Evolutionary conservation across 1,140 invertebrate species (phyloP), one percentile per base, ranked within the genome.

Genomic region (Lutraria rhynchaena): DNA sequence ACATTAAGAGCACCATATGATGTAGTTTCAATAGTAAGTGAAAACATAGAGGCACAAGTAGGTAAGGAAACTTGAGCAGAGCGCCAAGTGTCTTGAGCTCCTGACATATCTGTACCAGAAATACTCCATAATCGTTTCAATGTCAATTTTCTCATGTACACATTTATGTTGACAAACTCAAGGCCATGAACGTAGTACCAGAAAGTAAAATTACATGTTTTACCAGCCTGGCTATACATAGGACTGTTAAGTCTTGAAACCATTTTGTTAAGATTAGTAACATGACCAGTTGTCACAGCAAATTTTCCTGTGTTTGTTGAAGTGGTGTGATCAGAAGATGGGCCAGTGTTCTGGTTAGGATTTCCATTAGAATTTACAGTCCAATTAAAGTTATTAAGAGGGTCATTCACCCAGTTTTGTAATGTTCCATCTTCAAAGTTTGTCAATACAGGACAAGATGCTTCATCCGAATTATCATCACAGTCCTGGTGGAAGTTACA

Each of bases 401-500:
- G 4, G 35, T 87, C 86, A 55, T 86, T 86, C 19, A 60, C 83
- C 88, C 89, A 92, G 1, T 76, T 41, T 63, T 89, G 90, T 46
- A 88, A 71, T 22, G 83, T 83, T 49, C 73, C 83, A 44, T 55
- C 80, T 33, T 89, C 87, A 86, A 89, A 90, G 22, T 86, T 69
- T 53, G 87, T 89, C 11, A 57, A 51, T 17, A 57, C 51, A 22
- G 89, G 89, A 67, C 89, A 90, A 17, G 60, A n/a, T 3, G 46
- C 75, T 78, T 92, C 91, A 86, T 92, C 91, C 37, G 82, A 83
- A n/a, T 80, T 76, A 70, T 91, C 89, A 41, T 46, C 51, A 76
- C 91, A 92, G 87, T 94, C 94, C 2, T 89, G 89, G 86, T 96
- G 95, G 88, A 96, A 97, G 90, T 96, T 95, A 85, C 96, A 97